A percentile compares a stretch with the other conserved stretches of the same genome.
Evolutionary conservation across 2,888 invertebrate genomes (phyloP).

Genomic region (Idaea straminata): DNA sequence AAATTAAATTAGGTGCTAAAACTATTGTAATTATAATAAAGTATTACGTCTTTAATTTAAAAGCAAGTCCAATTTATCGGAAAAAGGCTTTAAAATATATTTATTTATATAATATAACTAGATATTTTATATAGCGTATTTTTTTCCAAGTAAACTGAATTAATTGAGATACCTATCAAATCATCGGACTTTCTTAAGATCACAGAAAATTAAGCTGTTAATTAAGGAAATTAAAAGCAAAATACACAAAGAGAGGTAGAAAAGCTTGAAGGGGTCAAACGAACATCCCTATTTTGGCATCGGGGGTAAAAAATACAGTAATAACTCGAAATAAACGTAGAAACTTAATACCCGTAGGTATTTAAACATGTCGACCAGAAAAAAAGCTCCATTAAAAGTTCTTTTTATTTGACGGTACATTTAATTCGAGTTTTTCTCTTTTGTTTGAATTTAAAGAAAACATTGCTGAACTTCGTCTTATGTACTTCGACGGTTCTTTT

Average conservation of each 20-base stretch:
- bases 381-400: conserved; percentile 33
- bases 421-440: conserved; percentile 53
- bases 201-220: no score
- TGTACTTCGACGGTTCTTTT: conserved; percentile 27
- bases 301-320: not conserved
- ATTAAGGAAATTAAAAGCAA: no score
- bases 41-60: no score
- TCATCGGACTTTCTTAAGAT: no score
- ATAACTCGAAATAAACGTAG: conserved; percentile 5
- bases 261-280: not conserved
- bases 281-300: not conserved
- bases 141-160: no score
- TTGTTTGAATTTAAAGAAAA: conserved; percentile 58
- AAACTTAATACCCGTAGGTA: conserved; percentile 9
- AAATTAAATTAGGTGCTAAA: no score
- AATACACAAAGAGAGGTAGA: not conserved
- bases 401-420: conserved; percentile 48
- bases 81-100: no score
- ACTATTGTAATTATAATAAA: no score
- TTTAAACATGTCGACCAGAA: conserved; percentile 18
- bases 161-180: no score
- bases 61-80: no score
- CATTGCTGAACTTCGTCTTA: conserved; percentile 47
- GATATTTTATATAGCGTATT: no score
- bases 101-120: no score